Conservation (phyloP, 2,797 vertebrate species). For the Oryzias sinensis region DNA sequence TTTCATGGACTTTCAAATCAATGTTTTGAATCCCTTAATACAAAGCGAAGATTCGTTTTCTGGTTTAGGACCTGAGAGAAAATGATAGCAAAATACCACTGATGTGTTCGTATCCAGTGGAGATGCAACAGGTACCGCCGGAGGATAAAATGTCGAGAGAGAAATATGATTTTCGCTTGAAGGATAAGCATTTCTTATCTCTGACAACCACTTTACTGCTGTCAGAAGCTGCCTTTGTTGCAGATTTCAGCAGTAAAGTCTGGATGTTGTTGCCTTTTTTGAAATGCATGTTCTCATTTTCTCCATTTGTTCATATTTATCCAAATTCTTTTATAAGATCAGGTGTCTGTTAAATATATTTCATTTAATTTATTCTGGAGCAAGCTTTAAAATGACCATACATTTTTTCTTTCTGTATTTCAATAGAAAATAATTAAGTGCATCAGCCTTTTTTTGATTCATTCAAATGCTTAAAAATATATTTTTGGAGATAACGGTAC, state of each 20-base stretch:
- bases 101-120: conserved; percentile 67
- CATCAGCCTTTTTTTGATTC: too few species aligned
- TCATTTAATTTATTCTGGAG: too few species aligned
- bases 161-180: conserved; percentile 72
- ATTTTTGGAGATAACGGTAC: too few species aligned
- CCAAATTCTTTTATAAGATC: too few species aligned
- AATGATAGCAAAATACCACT: conserved; percentile 64
- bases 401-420: background rate
- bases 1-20: conserved; percentile 59
- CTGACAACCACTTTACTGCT: conserved; percentile 72
- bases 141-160: conserved; percentile 71
- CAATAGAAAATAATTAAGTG: background rate
- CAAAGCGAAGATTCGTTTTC: conserved; percentile 44
- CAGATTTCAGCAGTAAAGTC: conserved; percentile 45
- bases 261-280: conserved; percentile 24
- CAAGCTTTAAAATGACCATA: background rate
- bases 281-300: conserved; percentile 29
- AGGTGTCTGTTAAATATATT: too few species aligned
- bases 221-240: conserved; percentile 65
- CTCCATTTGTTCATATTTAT: too few species aligned
- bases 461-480: too few species aligned
- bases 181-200: conserved; percentile 75
- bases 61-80: conserved; percentile 43
- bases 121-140: conserved; percentile 73
- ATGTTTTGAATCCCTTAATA: conserved; percentile 53